Base-by-base conservation (phyloP, 2,888 invertebrate genomes). In the Rhodophaea formosa region DNA sequence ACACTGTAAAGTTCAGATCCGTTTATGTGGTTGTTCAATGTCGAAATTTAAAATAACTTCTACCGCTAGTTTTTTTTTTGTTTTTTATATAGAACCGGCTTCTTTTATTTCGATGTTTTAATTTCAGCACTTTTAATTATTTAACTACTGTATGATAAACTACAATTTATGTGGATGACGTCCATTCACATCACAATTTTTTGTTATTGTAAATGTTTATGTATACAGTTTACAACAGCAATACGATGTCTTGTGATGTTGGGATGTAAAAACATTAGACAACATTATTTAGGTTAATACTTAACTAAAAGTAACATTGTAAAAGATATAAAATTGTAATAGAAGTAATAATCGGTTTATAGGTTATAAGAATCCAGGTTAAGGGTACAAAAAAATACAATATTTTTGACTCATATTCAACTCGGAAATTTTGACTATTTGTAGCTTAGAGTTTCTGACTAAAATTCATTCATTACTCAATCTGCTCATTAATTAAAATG, bases 91-190 rank as follows among this genome's bases (percentile, higher is more conserved):
- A 57, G 44, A 29, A 45, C 1, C 14, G n/a, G n/a, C 55, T 57
- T 30, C 35, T 46, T 56, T 57, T 30, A 43, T 58, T 60, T 39
- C 15, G 14, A 30, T 49, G 42, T 53, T 59, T 61, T 60, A 39
- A 52, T 63, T 58, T 32, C 57, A 60, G 60, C 64, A 59, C 59
- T 49, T 56, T 39, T 17, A 14, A 8, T 15, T 49, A 51, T 51
- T 35, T 51, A 49, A 15, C 8, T 35, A 51, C 16, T 35, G 10
- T 39, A 8, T 12, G 12, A 12, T n/a, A 12, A 39, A 39, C 10
- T 39, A 39, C 5, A 3, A 39, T 39, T 10, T 39, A 39, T 39
- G 39, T 39, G 10, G 8, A 39, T n/a, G 10, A 3, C 35, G 35
- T 23, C 23, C 5, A 35, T 35, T 35, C 35, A 35, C 12, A n/a